phyloP scores from a whole-genome alignment of 2,797 vertebrate species.

The Tragelaphus eurycerus region DNA sequence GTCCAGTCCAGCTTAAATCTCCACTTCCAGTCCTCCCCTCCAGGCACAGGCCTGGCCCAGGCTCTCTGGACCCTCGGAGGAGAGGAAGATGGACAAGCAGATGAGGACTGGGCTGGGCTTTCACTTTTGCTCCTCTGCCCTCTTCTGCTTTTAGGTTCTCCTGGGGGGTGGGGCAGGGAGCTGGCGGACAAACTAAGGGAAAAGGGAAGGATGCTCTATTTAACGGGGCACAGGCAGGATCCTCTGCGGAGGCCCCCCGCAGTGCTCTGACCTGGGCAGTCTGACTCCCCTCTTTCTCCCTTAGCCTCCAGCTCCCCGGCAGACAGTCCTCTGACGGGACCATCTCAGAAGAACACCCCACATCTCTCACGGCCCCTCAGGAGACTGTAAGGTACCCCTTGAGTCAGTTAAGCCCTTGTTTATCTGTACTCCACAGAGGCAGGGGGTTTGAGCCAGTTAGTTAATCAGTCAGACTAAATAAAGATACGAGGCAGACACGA shows the following conservation, averaged over 20 bases:
- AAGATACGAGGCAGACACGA: slow-evolving; percentile 24
- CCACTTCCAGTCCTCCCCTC: background rate
- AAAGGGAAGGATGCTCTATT: background rate
- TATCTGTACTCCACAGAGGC: background rate
- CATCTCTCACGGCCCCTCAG: background rate
- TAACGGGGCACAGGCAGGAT: too few relatives aligned
- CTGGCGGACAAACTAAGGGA: background rate
- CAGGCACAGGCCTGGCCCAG: background rate
- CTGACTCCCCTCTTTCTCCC: background rate
- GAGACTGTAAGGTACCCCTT: background rate
- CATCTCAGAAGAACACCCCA: background rate
- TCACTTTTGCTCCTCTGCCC: background rate
- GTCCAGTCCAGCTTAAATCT: background rate
- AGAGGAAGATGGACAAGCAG: background rate
- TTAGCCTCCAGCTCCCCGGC: background rate
- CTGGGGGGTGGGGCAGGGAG: background rate
- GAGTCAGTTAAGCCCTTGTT: slow-evolving; percentile 11
- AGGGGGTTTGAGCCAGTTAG: background rate
- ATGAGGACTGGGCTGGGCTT: background rate
- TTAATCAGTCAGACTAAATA: slow-evolving; percentile 64
- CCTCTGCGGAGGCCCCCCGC: background rate
- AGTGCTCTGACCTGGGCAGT: background rate
- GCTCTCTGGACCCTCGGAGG: background rate
- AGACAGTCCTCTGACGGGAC: background rate
- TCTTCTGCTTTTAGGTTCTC: background rate